Evolutionary conservation across 2,888 invertebrate species (phyloP), one percentile per base, ranked within the genome.

Genomic region (Dryomyza anilis): DNA sequence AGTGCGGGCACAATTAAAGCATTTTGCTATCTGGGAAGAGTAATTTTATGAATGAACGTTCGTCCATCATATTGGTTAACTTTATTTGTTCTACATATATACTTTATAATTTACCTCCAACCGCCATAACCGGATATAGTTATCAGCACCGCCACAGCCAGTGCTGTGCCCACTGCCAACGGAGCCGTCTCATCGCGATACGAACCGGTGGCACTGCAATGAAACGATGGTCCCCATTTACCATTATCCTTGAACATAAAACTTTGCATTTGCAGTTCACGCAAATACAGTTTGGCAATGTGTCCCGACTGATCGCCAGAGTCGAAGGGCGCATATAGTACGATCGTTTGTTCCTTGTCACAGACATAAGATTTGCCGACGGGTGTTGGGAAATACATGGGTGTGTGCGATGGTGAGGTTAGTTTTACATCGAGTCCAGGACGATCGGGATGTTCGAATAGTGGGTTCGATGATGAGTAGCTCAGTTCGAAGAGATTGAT

Each of bases 281-380:
- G 86, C 14, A 91, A 84, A 72, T 88, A 87, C 1, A 91, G 82
- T 48, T 87, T 88, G 0, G 89, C 90, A 63, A 86, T 86, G 73
- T 88, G 88, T 1, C 84, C 84, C 1, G 83, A 82, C 67, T 75
- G 80, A 69, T 84, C 84, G 23, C 81, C 81, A 8, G 82, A 80
- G 65, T 83, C 83, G 30, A 85, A 85, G 3, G 86, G 86, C 53
- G 85, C 87, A 71, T 85, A 83, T 68, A 95, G 83, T 1, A 89
- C 85, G 2, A 91, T 85, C 2, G 88, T 84, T 64, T 88, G 89
- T 80, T 91, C 92, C 60, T 88, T 87, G 48, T 86, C 86, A 78
- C 95, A 95, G 60, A 87, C 85, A 81, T 89, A 95, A 0, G 94
- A 93, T 78, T 93, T 92, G 19, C 94, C 94, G 8, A 95, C 92